Evolutionary conservation across 35 echinoderm and acorn worm genomes (phyloP), one percentile per base, ranked within the genome.

Genomic region (Ophiothrix spiculata): DNA sequence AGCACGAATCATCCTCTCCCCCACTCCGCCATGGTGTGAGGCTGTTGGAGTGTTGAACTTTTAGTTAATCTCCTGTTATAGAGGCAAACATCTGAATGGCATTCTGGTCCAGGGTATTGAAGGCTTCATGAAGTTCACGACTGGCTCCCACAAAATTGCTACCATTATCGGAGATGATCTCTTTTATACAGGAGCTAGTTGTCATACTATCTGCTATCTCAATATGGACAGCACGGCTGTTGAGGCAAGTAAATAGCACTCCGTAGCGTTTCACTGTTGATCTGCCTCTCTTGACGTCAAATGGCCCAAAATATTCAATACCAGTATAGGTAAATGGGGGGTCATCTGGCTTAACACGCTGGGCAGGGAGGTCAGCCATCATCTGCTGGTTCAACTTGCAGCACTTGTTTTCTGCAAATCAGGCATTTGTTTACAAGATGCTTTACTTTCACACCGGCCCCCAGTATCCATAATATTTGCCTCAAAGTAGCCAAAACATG

Each of bases 1-100:
- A 81, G 92, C 86, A 25, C 82, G 32, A 11, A 89, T 93, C 56
- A 89, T 87, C n/a, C 87, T 63, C 40, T 89, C 86, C 91, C 87
- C 88, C 32, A 89, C 86, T 1, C 81, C 86, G 12, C 91, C 91
- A 39, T 77, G 78, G 81, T 93, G 86, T 35, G 80, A 85, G 11
- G 79, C 86, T 37, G 85, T 75, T 38, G 86, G 91, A 83, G 86
- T 75, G 37, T 92, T 93, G 64, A 93, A 93, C 29, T 82, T 39
- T 77, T 36, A 89, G 31, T 49, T 56, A 89, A 81, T 32, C 86
- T 89, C 0, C 77, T 81, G 17, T 37, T 32, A 60, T 32, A 81
- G 92, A 79, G 87, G 77, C 31, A 86, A 90, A 56, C 83, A 90
- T 16, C 28, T 39, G 87, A 87, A 94, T 42, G 31, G 40, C 33